Evolutionary conservation across 2,797 vertebrate genomes (phyloP), one percentile per base, ranked within the genome.

Genomic region (Trichosurus vulpecula): DNA sequence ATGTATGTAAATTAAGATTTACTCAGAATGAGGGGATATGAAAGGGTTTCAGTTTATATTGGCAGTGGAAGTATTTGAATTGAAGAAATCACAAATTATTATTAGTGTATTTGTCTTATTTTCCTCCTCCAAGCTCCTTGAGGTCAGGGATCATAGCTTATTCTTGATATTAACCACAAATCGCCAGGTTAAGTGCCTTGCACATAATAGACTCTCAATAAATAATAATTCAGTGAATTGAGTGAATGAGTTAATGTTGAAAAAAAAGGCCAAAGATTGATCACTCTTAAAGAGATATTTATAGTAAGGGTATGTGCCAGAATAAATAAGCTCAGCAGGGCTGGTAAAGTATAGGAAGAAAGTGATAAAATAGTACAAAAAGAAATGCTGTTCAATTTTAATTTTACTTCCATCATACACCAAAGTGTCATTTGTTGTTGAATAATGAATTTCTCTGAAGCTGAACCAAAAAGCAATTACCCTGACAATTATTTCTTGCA

Each of bases 401-500:
- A 91, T 41, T 92, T 51, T 87, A 35, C 35, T 94, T n/a, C 35
- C 61, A 0, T 3, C 0, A 6, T 29, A 51, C 30, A n/a, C 0
- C 41, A 57, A 92, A 95, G 87, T 58, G 27, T 93, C 89, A 66
- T 58, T 55, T 27, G 4, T 91, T 2, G 0, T 61, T 30, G 54
- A 0, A 0, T 14, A 90, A n/a, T 93, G 0, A 53, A 47, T 92
- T 66, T 90, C 92, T 54, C 35, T 97, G 51, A 54, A 16, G 16
- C 87, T 54, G 9, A 31, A 31, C n/a, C 95, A 92, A 95, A 5
- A 92, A 92, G 27, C 91, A 51, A 55, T 96, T 91, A 96, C 53
- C 51, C 35, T 47, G 13, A 5, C 81, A 52, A 95, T 96, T 97
- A 14, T 98, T 54, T 97, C 93, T 98, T 97, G n/a, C 98, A 99